These are phyloP conservation scores for Theropithecus gelada DNA, from an alignment of 2,113 vertebrate species.

Conservation along the genomic window DNA sequence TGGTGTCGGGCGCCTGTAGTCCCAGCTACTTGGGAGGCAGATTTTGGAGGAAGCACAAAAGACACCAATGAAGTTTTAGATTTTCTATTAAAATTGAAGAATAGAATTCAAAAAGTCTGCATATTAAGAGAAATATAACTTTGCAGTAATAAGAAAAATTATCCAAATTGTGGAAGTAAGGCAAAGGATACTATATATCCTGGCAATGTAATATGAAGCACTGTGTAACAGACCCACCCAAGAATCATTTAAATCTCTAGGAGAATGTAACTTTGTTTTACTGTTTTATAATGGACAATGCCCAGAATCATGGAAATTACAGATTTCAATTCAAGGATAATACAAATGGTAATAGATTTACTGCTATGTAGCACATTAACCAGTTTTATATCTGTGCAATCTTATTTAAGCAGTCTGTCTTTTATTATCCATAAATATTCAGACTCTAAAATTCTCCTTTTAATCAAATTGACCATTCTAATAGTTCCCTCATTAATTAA, in stretches of 20 bases:
- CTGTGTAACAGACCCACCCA: not conserved
- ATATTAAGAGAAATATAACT: slow-evolving; percentile 32
- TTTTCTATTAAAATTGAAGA: slow-evolving; percentile 26
- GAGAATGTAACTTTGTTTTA: slow-evolving; percentile 12
- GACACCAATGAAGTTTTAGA: not conserved
- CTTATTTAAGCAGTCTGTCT: slow-evolving; percentile 12
- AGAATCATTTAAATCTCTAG: not conserved
- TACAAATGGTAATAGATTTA: not conserved
- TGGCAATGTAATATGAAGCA: not conserved
- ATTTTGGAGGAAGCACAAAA: slow-evolving; percentile 13
- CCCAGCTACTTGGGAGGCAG: not conserved
- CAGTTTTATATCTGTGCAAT: not conserved
- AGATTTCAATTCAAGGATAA: not conserved
- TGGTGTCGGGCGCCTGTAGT: rapidly evolving
- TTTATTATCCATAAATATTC: not conserved
- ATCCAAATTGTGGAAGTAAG: not conserved
- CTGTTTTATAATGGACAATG: not conserved
- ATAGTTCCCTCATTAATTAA: not conserved
- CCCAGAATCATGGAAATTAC: not conserved
- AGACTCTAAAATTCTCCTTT: slow-evolving; percentile 2
- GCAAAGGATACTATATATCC: not conserved
- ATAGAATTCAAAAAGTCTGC: not conserved
- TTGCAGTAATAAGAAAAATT: not conserved
- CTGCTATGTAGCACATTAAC: not conserved
- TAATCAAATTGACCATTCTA: not conserved